Base-by-base conservation (phyloP, 2,113 vertebrate genomes). In the Vicugna pacos region DNA sequence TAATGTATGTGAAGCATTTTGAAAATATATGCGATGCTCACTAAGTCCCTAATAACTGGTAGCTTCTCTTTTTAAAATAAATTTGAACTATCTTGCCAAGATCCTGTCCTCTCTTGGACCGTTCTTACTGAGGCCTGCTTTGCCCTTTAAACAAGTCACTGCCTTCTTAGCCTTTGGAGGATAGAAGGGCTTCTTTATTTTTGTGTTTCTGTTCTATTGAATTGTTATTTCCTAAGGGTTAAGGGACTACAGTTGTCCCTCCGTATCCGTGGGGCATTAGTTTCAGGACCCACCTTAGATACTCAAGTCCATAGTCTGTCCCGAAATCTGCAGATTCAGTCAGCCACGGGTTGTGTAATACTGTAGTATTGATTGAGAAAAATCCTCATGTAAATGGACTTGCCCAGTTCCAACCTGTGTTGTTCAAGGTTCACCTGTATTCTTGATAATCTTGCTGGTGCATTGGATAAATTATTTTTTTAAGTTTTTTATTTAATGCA, bases 151-250 rank as follows among this genome's bases (percentile, higher is more conserved):
- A 70, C 7, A 80, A 64, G 8, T 46, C 26, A 3, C 58, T 64
- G n/a, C 48, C 83, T 19, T 42, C 65, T 81, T 76, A 52, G 64
- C 46, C 17, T 84, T 87, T 48, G 8, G 50, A 89, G 28, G 42
- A 20, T 50, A 17, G 72, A 76, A 80, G 48, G 65, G 14, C 15
- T 20, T 72, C 70, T 88, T 65, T 46, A 32, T 60, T 85, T 86
- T 73, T 84, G 35, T 83, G 64, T 54, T 84, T n/a, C 58, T 9
- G 0, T 56, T 89, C 60, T 93, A 5, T n/a, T 77, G 58, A 46
- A 42, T 72, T 67, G 26, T 91, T 72, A 70, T 76, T 96, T 93
- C n/a, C 75, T 73, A 88, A 67, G 60, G 42, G 56, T 52, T 14
- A 93, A 60, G 38, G 72, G 91, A 80, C 17, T 72, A 30, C 1